Evolutionary conservation across 1,140 invertebrate genomes (phyloP).

Genomic region (Papilio aristodemus): DNA sequence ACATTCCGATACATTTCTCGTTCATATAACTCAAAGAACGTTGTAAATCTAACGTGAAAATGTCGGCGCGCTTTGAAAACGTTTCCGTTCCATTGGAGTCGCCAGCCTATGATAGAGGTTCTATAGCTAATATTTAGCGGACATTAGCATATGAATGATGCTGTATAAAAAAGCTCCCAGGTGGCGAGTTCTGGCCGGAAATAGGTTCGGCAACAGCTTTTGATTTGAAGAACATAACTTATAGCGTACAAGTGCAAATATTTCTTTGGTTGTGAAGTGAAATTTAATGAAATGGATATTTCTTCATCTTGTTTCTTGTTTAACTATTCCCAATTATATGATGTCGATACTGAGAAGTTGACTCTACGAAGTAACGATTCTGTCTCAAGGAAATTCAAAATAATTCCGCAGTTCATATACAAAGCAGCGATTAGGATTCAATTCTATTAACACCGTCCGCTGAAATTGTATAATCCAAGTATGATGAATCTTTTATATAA

Average conservation of each 20-base stretch:
- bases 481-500: too few relatives aligned
- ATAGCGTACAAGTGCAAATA: constrained; percentile 5
- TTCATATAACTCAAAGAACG: constrained; percentile 34
- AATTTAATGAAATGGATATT: neutral
- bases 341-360: too few relatives aligned
- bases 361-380: too few relatives aligned
- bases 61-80: constrained; percentile 48
- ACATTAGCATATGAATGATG: constrained; percentile 74
- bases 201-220: constrained; percentile 49
- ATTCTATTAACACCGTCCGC: too few relatives aligned
- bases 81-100: constrained; percentile 52
- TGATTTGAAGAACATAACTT: constrained; percentile 37
- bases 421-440: too few relatives aligned
- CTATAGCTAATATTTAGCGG: constrained; percentile 58
- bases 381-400: too few relatives aligned
- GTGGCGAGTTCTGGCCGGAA: constrained; percentile 59
- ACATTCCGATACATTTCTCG: neutral
- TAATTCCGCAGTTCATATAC: too few relatives aligned
- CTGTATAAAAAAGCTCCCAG: constrained; percentile 61
- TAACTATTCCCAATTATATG: too few relatives aligned
- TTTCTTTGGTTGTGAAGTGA: constrained; percentile 25
- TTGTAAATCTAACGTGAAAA: constrained; percentile 47
- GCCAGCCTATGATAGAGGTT: constrained; percentile 42
- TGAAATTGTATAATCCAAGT: too few relatives aligned
- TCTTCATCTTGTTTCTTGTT: too few relatives aligned